Conservation (phyloP, 2,113 vertebrate species). For the Eubucco bourcierii region DNA sequence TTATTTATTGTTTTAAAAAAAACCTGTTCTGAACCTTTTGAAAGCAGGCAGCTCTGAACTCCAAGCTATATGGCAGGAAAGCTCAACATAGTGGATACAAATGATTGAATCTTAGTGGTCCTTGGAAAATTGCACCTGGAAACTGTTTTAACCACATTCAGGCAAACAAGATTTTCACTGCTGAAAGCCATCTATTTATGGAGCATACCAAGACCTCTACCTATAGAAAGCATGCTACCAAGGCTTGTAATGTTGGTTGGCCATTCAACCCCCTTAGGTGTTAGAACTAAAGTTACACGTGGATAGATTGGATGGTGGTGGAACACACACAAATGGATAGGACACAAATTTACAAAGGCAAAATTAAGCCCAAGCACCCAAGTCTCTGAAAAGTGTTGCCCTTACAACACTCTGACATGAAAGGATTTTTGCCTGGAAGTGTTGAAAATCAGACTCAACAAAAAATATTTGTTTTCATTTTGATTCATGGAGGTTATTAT, state of each 20-base stretch:
- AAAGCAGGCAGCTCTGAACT: background rate
- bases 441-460: background rate
- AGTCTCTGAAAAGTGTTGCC: background rate
- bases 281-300: background rate
- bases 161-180: background rate
- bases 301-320: fast-evolving
- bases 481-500: background rate
- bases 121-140: background rate
- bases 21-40: background rate
- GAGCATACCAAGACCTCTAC: background rate
- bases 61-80: background rate
- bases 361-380: background rate
- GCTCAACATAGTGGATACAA: background rate
- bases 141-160: background rate
- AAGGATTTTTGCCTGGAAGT: background rate
- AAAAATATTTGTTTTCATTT: background rate
- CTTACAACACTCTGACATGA: background rate
- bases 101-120: background rate
- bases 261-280: background rate
- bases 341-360: background rate
- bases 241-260: background rate
- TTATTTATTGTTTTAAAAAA: background rate
- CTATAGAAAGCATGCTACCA: background rate
- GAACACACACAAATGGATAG: fast-evolving
- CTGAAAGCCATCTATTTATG: background rate